Base-by-base conservation (phyloP, 2,888 invertebrate species). In the Philereme transversata region DNA sequence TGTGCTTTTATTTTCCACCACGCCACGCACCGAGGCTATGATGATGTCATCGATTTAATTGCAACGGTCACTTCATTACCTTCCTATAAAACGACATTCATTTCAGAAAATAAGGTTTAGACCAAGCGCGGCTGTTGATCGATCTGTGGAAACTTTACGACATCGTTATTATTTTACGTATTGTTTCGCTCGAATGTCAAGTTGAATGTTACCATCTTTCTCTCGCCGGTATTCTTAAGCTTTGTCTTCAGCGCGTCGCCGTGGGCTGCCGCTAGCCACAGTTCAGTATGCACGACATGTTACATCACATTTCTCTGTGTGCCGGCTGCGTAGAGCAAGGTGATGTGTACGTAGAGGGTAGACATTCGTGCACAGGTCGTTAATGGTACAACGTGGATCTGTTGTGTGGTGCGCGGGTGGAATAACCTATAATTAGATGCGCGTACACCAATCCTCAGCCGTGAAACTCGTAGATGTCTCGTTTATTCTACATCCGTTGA, bases 381-480 rank as follows among this genome's bases (percentile, higher is more conserved):
- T 87, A 87, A 86, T 87, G 85, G 86, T 85, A 82, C 80, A 82
- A 80, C 84, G 86, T 86, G 84, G 84, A 88, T 87, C 87, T 84
- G 86, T 84, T 86, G 84, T 86, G 81, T 81, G 82, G 83, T 86
- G 83, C 85, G 83, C 86, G 85, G 83, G 90, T 86, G 90, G 88
- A 90, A 90, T 88, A 89, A 89, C 90, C 90, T 90, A 90, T 90
- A 90, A 90, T 90, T 90, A 90, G 90, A 90, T 88, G 86, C 89
- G 87, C 81, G 84, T 86, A 86, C 83, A 86, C 87, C 83, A 85
- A 84, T 85, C 82, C 83, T 80, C 80, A 77, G 76, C 70, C 79
- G 81, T 78, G 81, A 78, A 84, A 84, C 82, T 84, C 74, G 82
- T 82, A 79, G 82, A 83, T 84, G 82, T 86, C 83, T 84, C 84